phyloP scores from a whole-genome alignment of 2,113 vertebrate species.

The Phodopus roborovskii region DNA sequence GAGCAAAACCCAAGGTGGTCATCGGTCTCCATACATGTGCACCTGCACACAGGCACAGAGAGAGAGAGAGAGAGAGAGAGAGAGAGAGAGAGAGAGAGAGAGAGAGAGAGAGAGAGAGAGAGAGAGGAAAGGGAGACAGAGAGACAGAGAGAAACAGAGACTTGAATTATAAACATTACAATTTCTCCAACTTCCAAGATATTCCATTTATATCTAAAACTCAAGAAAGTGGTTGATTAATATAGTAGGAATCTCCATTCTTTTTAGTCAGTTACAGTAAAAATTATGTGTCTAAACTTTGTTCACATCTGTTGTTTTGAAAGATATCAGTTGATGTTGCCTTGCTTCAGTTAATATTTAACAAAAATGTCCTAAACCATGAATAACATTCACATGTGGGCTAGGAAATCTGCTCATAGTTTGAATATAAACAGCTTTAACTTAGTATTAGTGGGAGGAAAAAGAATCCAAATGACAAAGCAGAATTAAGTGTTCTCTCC shows the following conservation, averaged over 20 bases:
- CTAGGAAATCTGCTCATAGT: neutral
- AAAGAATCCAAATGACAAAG: neutral
- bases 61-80: neutral
- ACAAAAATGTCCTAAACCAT: neutral
- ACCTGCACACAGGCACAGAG: neutral
- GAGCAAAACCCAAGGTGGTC: neutral
- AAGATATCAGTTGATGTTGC: neutral
- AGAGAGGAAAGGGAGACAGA: neutral
- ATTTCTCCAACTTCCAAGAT: neutral
- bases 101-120: neutral
- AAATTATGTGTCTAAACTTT: constrained; percentile 48
- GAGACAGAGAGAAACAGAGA: neutral
- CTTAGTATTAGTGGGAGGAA: neutral
- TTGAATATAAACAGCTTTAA: neutral
- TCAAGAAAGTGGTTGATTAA: neutral
- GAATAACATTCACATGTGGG: neutral
- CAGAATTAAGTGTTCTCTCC: constrained; percentile 26
- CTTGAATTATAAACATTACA: neutral
- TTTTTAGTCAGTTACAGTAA: constrained; percentile 14
- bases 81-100: no score
- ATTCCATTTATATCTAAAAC: constrained; percentile 37
- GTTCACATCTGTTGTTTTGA: neutral
- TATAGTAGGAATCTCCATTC: neutral
- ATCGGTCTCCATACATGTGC: neutral
- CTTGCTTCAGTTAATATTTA: neutral